phyloP scores from a whole-genome alignment of 37 sponge, comb jelly and placozoan genomes.

The Axinella damicornis region DNA sequence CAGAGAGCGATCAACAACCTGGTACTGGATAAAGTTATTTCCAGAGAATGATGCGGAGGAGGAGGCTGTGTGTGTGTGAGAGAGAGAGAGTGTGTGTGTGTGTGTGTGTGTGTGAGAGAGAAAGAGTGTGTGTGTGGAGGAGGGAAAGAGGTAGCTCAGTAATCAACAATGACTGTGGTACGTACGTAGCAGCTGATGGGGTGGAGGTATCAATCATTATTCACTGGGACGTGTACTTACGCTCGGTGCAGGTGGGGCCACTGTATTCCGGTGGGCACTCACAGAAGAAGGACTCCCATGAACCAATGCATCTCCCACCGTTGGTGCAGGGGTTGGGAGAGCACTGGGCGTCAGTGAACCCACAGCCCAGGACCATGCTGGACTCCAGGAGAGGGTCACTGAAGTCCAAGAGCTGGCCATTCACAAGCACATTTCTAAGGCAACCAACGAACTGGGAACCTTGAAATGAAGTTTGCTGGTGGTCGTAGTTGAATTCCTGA shows the following conservation, averaged over 20 bases:
- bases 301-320: conserved; percentile 69
- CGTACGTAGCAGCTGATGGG: neutral
- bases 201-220: no score
- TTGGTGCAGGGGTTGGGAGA: conserved; percentile 48
- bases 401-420: conserved; percentile 60
- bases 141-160: neutral
- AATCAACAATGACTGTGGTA: neutral
- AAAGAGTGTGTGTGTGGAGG: neutral
- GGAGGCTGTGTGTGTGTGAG: conserved; percentile 22
- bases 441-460: conserved; percentile 49
- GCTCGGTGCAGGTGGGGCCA: conserved; percentile 58
- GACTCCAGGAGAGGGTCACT: conserved; percentile 23
- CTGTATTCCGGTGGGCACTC: conserved; percentile 35
- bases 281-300: conserved; percentile 34
- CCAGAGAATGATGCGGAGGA: conserved; percentile 58
- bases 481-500: neutral
- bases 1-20: neutral
- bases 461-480: neutral
- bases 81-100: neutral
- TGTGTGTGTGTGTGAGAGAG: neutral
- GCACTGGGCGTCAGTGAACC: conserved; percentile 40
- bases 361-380: neutral
- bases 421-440: conserved; percentile 61
- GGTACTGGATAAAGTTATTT: conserved; percentile 48
- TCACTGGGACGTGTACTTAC: no score